phyloP scores from a whole-genome alignment of 1,140 invertebrate genomes.

The Plectrocnemia conspersa region DNA sequence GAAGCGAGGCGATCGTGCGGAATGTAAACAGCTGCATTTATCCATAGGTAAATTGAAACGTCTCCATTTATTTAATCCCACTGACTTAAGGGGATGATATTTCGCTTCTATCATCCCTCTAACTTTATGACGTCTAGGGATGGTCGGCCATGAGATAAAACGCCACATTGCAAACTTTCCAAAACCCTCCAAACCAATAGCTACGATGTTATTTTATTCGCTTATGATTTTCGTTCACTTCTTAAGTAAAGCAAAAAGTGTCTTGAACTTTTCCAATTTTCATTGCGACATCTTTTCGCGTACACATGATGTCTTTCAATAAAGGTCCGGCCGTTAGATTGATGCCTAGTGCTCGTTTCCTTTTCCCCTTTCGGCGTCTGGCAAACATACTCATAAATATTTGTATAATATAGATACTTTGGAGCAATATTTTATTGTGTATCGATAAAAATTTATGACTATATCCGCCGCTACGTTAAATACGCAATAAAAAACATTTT shows the following conservation, averaged over 20 bases:
- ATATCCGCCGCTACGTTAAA: slow-evolving; percentile 5
- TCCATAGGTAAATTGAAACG: slow-evolving; percentile 32
- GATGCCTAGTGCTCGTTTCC: not conserved
- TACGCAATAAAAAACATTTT: slow-evolving; percentile 9
- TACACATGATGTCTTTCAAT: slow-evolving; percentile 6
- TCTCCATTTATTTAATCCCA: slow-evolving; percentile 32
- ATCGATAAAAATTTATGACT: slow-evolving; percentile 20
- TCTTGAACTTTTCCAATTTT: not conserved
- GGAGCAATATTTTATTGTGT: slow-evolving; percentile 19
- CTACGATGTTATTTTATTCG: not conserved
- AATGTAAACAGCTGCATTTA: slow-evolving; percentile 32
- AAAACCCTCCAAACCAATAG: not conserved
- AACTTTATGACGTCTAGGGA: slow-evolving; percentile 27
- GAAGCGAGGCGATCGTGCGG: slow-evolving; percentile 21
- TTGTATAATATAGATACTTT: slow-evolving; percentile 10
- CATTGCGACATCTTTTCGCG: not conserved
- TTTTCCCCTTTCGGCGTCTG: not conserved
- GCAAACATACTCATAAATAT: slow-evolving; percentile 5
- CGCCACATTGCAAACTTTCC: slow-evolving; percentile 19
- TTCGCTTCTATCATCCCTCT: slow-evolving; percentile 16
- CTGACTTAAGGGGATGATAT: slow-evolving; percentile 7
- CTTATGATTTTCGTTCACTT: too few species aligned
- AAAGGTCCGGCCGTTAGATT: slow-evolving; percentile 4
- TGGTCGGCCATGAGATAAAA: slow-evolving; percentile 22
- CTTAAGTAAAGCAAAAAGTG: too few species aligned